These are phyloP conservation scores for Protonemura montana DNA, from an alignment of 2,888 invertebrate species.

Conservation along the genomic window DNA sequence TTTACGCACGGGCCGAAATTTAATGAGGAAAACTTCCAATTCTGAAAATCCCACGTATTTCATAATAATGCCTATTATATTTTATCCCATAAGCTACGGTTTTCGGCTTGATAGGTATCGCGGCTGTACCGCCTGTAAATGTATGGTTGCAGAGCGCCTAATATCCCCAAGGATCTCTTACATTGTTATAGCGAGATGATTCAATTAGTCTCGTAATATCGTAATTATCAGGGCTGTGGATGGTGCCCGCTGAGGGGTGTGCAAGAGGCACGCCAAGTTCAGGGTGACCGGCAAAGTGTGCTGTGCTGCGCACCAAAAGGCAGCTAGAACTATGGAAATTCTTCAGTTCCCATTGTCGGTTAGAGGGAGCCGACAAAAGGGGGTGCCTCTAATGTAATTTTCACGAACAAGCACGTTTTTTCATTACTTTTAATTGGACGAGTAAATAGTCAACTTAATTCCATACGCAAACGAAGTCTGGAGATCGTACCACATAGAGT, in stretches of 20 bases:
- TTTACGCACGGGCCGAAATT: not conserved
- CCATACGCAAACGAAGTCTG: not conserved
- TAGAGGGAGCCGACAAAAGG: too few species aligned
- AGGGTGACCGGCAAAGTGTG: not conserved
- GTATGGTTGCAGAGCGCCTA: not conserved
- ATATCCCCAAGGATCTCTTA: conserved; percentile 29
- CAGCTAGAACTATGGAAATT: too few species aligned
- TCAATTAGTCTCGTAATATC: conserved; percentile 29
- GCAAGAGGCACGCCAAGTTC: not conserved
- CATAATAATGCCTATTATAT: conserved; percentile 12
- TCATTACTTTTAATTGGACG: conserved; percentile 29
- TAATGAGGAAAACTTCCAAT: conserved; percentile 7
- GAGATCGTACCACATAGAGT: not conserved
- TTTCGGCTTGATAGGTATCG: not conserved
- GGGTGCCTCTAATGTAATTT: conserved; percentile 10
- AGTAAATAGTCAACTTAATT: conserved; percentile 15
- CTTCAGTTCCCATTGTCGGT: too few species aligned
- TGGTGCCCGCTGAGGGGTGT: not conserved
- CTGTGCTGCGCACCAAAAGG: too few species aligned
- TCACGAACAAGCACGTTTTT: conserved; percentile 13
- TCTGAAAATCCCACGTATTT: conserved; percentile 3
- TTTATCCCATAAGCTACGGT: not conserved
- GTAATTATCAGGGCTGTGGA: conserved; percentile 8
- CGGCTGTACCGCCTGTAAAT: not conserved
- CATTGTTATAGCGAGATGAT: conserved; percentile 28